These are phyloP conservation scores for Hapalemur alaotrensis DNA, from an alignment of 2,797 vertebrate genomes.

Conservation along the genomic window DNA sequence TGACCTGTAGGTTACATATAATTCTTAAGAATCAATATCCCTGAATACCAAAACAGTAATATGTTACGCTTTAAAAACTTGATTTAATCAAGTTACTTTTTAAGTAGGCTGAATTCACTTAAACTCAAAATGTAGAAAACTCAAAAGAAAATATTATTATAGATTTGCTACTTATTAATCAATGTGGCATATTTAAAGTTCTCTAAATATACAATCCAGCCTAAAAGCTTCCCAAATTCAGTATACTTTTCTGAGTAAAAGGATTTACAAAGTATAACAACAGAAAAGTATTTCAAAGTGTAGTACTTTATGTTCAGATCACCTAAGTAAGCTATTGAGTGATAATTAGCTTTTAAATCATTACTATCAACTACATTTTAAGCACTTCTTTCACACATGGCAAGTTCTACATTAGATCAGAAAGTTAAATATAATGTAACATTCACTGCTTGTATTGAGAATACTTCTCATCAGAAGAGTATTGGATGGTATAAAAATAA, in stretches of 20 bases:
- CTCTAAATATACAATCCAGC: background rate
- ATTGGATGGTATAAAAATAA: background rate
- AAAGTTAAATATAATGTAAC: background rate
- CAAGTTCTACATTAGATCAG: background rate
- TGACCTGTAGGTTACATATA: background rate
- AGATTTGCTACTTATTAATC: background rate
- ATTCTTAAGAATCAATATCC: background rate
- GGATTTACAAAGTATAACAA: constrained; percentile 2
- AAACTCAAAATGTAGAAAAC: constrained; percentile 2
- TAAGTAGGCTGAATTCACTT: background rate
- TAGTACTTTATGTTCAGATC: background rate
- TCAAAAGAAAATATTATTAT: background rate
- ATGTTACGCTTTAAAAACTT: background rate
- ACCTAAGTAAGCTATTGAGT: background rate
- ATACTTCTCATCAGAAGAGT: background rate
- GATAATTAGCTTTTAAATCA: constrained; percentile 3
- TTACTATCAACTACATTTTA: background rate
- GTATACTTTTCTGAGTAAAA: background rate
- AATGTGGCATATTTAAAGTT: background rate
- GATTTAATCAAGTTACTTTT: constrained; percentile 16
- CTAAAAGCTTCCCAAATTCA: background rate
- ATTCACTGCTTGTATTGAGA: background rate
- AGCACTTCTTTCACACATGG: background rate
- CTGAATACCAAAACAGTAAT: background rate
- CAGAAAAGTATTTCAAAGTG: background rate